Evolutionary conservation across 2,113 vertebrate genomes (phyloP), one percentile per base, ranked within the genome.

Genomic region (Phrynocephalus versicolor): DNA sequence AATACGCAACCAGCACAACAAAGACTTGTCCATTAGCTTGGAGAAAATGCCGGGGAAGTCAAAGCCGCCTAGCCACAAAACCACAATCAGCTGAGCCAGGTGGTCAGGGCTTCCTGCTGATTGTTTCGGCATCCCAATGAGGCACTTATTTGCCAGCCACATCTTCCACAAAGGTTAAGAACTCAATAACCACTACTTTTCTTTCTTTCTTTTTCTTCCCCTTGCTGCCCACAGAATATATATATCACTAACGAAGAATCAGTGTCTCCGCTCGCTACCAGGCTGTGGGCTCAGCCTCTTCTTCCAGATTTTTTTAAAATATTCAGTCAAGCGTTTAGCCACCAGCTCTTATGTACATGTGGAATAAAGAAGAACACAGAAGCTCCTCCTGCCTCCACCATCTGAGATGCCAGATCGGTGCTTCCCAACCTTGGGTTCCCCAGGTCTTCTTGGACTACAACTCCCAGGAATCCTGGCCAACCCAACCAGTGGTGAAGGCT

Each of bases 1-100:
- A 41, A 82, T 74, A 76, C 25, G 72, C 85, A 80, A 78, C 77
- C 70, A 88, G 70, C 83, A 57, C 72, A 82, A 77, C 45, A 41
- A 62, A 0, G 58, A 3, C 0, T 60, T 55, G 13, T 82, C 89
- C 88, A 81, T 85, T 85, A 57, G 65, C 70, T 84, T 78, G 55
- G 0, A 0, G 85, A 85, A 88, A 77, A 21, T 64, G 55, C 2
- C 1, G 82, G 82, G 84, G 82, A 55, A 87, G 89, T 85, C 76
- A 9, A 74, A 75, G 39, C 8, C 55, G 9, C 67, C 60, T 71
- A 57, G 45, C 84, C 78, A 60, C 89, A 90, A 65, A 88, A 84
- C 85, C 85, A 85, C 83, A 78, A 45, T n/a, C 64, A 12, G 37
- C 25, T 9, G 27, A 15, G 45, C 64, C 35, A 1, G 60, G 64